phyloP scores from a whole-genome alignment of 2,888 invertebrate species.

The Volucella inanis region DNA sequence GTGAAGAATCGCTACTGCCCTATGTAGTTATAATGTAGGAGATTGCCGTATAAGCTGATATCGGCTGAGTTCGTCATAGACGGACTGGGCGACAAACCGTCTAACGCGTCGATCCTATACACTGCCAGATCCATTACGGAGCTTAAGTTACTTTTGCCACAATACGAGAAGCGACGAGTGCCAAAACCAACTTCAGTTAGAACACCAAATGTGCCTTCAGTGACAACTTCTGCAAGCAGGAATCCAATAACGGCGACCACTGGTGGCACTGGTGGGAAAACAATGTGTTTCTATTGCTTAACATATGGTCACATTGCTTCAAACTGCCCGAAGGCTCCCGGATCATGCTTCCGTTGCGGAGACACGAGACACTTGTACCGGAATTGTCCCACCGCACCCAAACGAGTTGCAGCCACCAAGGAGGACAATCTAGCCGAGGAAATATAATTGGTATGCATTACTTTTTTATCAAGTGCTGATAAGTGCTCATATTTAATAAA shows the following conservation, averaged over 20 bases:
- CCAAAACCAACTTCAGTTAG: neutral
- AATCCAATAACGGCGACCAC: neutral
- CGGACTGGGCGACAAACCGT: no score
- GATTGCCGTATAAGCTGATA: no score
- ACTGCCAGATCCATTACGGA: neutral
- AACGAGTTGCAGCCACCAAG: conserved; percentile 5
- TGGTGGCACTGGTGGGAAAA: conserved; percentile 2
- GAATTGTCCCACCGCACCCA: conserved; percentile 15
- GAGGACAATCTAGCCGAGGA: neutral
- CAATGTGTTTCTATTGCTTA: conserved; percentile 34
- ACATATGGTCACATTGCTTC: conserved; percentile 36
- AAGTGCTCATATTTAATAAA: conserved; percentile 18
- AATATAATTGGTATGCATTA: conserved; percentile 34
- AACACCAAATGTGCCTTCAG: neutral
- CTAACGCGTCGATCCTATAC: no score
- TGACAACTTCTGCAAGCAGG: neutral
- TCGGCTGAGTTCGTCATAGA: no score
- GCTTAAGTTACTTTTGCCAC: conserved; percentile 15
- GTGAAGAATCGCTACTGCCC: no score
- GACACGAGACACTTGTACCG: conserved; percentile 9
- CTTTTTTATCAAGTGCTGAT: conserved; percentile 21
- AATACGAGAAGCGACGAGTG: conserved; percentile 11
- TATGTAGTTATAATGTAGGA: no score
- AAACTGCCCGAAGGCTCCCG: conserved; percentile 19
- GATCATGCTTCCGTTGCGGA: conserved; percentile 44